These are phyloP conservation scores for Heliconius ethilla DNA, from an alignment of 2,888 invertebrate species.

Conservation along the genomic window DNA sequence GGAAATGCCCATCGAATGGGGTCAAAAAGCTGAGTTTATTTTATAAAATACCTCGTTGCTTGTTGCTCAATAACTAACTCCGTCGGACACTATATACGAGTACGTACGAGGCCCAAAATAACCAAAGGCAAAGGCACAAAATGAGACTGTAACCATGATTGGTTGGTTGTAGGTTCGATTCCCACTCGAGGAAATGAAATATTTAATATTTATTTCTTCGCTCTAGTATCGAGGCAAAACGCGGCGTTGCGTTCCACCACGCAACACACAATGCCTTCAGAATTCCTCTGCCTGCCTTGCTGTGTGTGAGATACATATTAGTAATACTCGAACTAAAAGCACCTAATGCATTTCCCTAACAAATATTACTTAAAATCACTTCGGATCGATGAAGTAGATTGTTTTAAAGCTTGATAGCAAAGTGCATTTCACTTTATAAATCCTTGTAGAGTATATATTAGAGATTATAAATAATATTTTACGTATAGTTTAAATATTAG, in stretches of 20 bases:
- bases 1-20: constrained; percentile 60
- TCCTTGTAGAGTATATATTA: neutral
- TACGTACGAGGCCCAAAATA: neutral
- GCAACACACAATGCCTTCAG: too few species aligned
- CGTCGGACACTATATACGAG: neutral
- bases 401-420: neutral
- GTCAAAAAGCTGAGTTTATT: constrained; percentile 44
- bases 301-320: too few species aligned
- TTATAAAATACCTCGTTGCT: neutral
- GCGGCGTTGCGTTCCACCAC: too few species aligned
- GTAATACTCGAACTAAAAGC: neutral
- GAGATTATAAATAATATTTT: neutral
- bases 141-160: too few species aligned
- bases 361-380: constrained; percentile 2
- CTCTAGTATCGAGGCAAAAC: too few species aligned
- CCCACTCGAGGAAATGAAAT: too few species aligned
- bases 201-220: too few species aligned
- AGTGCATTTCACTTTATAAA: neutral
- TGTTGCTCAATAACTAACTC: neutral
- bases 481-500: neutral
- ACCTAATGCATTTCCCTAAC: constrained; percentile 19
- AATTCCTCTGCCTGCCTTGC: too few species aligned
- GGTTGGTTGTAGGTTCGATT: too few species aligned
- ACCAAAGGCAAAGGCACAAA: too few species aligned
- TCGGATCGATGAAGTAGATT: neutral